Base-by-base conservation (phyloP, 2,797 vertebrate genomes). In the Anabacerthia variegaticeps region DNA sequence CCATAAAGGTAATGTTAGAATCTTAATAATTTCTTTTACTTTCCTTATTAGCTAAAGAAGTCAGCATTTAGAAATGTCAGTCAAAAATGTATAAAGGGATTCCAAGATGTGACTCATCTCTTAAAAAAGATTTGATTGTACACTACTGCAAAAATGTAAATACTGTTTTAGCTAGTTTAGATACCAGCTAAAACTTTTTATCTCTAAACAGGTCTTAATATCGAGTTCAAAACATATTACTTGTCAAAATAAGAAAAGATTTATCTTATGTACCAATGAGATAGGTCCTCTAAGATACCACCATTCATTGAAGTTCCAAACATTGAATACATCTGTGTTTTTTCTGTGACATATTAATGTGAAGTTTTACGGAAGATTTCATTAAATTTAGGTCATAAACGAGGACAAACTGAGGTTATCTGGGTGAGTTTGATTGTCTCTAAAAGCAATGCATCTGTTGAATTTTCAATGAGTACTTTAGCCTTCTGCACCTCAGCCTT, bases 401-500 rank as follows among this genome's bases (percentile, higher is more conserved):
- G 43, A 80, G 39, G n/a, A 36, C 56, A 65, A 65, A 30, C 56
- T 34, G 61, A 88, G 41, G 61, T 85, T 89, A 62, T 44, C 65
- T 83, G 26, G 10, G 26, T 12, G 61, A 72, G 83, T 87, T 67
- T 88, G 46, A 75, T 90, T 89, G 69, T 78, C 67, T 92, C 65
- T 89, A 68, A 83, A 91, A 93, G 20, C 0, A 0, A 85, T 55
- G 65, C 30, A 80, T 88, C 61, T 87, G 39, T 69, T 79, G 85
- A 92, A 92, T 92, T 97, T 93, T 87, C 72, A 62, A 21, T 66
- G 39, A 77, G 13, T 26, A 55, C 69, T 89, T 95, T 79, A 85
- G 26, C 37, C 56, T 68, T 93, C 54, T 89, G 37, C 54, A 69
- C 46, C 68, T 94, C 49, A 88, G 37, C 32, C 30, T 74, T 87